A percentile compares a stretch with the other conserved stretches of the same genome.
These are phyloP conservation scores for Morelia viridis DNA, from an alignment of 2,797 vertebrate genomes.

Conservation along the genomic window DNA sequence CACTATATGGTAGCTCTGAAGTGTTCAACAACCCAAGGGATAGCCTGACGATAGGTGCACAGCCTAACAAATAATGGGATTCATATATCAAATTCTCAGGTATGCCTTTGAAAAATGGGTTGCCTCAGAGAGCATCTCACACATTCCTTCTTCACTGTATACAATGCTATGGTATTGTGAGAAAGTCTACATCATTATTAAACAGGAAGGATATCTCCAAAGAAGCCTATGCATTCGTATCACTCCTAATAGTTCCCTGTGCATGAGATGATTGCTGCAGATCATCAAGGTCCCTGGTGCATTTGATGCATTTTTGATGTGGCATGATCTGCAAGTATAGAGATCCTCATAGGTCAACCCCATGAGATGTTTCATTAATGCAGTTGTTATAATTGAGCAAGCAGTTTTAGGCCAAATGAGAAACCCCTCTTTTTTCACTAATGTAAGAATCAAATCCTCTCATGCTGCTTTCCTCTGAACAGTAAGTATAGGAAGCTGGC, in stretches of 20 bases:
- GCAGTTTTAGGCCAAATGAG: neutral
- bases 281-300: neutral
- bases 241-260: neutral
- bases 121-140: conserved; percentile 15
- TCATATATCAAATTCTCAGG: conserved; percentile 53
- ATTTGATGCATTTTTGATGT: neutral
- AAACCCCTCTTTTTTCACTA: conserved; percentile 25
- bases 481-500: neutral
- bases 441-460: neutral
- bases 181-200: neutral
- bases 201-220: neutral
- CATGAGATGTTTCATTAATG: neutral
- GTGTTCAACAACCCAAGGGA: conserved; percentile 20
- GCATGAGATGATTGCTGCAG: neutral
- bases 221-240: neutral
- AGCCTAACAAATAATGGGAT: conserved; percentile 68
- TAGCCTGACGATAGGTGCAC: conserved; percentile 18
- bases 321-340: neutral
- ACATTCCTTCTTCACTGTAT: conserved; percentile 5
- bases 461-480: neutral
- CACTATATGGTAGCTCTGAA: conserved; percentile 20
- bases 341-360: neutral
- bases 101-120: conserved; percentile 49
- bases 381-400: neutral
- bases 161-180: neutral